Conservation (phyloP, 1,140 invertebrate genomes). For the Panagrolaimus sp. region DNA sequence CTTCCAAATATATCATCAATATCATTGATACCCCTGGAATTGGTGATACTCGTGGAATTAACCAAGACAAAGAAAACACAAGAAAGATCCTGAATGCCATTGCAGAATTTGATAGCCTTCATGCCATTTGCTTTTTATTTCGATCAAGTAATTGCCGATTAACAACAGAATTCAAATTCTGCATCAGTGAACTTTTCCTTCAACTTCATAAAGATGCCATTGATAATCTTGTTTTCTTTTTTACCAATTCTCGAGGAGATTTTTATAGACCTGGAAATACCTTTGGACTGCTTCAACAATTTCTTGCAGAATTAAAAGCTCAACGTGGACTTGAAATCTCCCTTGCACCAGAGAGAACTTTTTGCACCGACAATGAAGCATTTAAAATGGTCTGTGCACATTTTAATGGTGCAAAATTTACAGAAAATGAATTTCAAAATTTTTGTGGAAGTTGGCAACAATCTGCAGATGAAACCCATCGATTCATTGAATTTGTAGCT, state of each 20-base stretch:
- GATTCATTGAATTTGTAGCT: too few relatives aligned
- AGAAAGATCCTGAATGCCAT: background rate
- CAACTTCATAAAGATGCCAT: background rate
- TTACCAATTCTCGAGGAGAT: conserved; percentile 9
- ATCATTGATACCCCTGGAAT: background rate
- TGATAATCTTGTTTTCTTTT: background rate
- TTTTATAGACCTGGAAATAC: too few relatives aligned
- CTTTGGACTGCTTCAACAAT: too few relatives aligned
- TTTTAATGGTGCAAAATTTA: too few relatives aligned
- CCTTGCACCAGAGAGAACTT: too few relatives aligned
- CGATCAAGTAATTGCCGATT: background rate
- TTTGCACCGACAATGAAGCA: too few relatives aligned
- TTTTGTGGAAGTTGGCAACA: too few relatives aligned
- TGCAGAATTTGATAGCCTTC: background rate
- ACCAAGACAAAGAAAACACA: background rate
- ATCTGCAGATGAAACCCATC: too few relatives aligned
- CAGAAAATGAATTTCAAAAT: too few relatives aligned
- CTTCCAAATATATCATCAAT: conserved; percentile 1
- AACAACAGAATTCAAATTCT: background rate
- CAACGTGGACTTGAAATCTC: too few relatives aligned
- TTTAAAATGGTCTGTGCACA: too few relatives aligned
- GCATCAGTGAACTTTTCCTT: background rate
- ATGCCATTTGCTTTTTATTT: conserved; percentile 3
- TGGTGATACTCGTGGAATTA: background rate
- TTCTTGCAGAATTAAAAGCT: too few relatives aligned